Conservation (phyloP, 2,888 invertebrate species). For the Eustalomyia histrio region DNA sequence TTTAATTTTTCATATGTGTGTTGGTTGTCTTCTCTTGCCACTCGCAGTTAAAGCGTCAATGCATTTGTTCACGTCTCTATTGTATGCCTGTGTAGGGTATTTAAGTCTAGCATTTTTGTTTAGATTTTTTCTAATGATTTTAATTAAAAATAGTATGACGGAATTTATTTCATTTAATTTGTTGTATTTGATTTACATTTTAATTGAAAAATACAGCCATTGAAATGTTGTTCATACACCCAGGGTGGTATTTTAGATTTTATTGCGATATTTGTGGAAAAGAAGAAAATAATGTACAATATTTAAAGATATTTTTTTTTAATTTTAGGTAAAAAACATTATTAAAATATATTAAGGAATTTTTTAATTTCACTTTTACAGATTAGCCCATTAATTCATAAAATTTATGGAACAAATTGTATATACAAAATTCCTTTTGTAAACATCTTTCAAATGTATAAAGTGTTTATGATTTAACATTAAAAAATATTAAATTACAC, state of each 20-base stretch:
- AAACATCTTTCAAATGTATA: no score
- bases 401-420: no score
- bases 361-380: no score
- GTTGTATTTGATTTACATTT: slow-evolving; percentile 62
- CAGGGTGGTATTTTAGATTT: slow-evolving; percentile 40
- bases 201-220: slow-evolving; percentile 46
- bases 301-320: background rate
- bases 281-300: background rate
- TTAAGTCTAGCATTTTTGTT: slow-evolving; percentile 16
- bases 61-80: slow-evolving; percentile 56
- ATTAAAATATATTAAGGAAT: no score
- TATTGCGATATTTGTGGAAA: background rate
- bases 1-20: slow-evolving; percentile 29
- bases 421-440: no score
- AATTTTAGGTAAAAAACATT: no score
- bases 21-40: background rate
- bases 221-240: slow-evolving; percentile 22
- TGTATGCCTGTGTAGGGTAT: slow-evolving; percentile 53
- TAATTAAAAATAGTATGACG: slow-evolving; percentile 54
- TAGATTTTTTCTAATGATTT: slow-evolving; percentile 49
- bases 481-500: no score
- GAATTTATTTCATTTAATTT: slow-evolving; percentile 62
- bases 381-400: no score
- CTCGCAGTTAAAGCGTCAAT: slow-evolving; percentile 6
- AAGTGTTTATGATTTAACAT: no score